phyloP scores from a whole-genome alignment of 2,113 vertebrate genomes.

The Lamprotornis superbus region DNA sequence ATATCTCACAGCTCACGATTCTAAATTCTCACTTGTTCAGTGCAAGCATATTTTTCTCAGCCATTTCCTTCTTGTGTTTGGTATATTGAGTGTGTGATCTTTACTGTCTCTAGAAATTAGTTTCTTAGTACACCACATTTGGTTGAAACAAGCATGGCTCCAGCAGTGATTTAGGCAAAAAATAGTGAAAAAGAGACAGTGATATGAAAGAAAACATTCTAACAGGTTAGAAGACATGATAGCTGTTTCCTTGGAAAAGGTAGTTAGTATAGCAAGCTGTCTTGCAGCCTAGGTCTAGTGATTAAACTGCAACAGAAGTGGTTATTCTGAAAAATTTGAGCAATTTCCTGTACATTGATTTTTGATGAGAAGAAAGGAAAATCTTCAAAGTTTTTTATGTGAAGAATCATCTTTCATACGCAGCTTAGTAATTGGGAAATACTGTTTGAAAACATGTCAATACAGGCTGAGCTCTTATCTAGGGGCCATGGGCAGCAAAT shows the following conservation, averaged over 20 bases:
- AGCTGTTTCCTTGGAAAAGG: neutral
- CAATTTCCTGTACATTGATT: conserved; percentile 50
- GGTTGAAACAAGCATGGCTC: neutral
- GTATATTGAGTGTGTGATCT: neutral
- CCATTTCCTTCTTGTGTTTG: neutral
- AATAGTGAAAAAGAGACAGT: neutral
- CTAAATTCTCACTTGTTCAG: neutral
- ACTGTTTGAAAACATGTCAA: conserved; percentile 26
- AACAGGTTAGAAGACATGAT: neutral
- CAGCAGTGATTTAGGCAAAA: neutral
- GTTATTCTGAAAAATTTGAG: conserved; percentile 46
- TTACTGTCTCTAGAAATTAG: neutral
- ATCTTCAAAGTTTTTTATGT: neutral
- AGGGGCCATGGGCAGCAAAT: neutral
- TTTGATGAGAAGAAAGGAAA: conserved; percentile 40
- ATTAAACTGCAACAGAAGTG: conserved; percentile 4
- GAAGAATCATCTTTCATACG: conserved; percentile 13
- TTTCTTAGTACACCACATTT: neutral
- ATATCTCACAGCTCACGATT: neutral
- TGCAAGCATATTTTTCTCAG: neutral
- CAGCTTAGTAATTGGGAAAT: conserved; percentile 27
- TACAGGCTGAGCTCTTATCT: conserved; percentile 17
- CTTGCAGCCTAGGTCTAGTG: neutral
- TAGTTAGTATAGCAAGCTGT: neutral
- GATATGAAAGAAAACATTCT: neutral